Percentiles rank a stretch among this genome's conserved stretches.
Conservation (phyloP, 1,140 invertebrate species). For the Ostrea denselamellosa region DNA sequence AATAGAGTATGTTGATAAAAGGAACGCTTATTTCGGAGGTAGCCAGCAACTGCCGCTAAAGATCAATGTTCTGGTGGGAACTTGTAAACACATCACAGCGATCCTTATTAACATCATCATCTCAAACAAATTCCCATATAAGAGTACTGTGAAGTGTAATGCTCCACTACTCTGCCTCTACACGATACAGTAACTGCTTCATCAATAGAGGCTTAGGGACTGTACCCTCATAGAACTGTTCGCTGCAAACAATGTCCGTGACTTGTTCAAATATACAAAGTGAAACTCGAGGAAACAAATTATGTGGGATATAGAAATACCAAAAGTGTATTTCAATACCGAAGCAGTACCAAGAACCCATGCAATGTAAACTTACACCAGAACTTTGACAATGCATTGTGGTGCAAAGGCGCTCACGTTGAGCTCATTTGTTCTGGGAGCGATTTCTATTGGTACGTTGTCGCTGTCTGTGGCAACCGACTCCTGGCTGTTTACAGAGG, state of each 20-base stretch:
- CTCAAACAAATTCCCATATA: constrained; percentile 16
- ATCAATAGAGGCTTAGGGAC: constrained; percentile 10
- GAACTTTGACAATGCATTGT: constrained; percentile 51
- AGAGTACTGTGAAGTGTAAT: neutral
- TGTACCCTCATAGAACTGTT: neutral
- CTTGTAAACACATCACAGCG: constrained; percentile 17
- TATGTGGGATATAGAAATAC: neutral
- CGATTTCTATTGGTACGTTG: constrained; percentile 62
- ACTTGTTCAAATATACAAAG: neutral
- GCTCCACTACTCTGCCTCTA: neutral
- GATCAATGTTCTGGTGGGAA: constrained; percentile 12
- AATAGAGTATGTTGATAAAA: neutral
- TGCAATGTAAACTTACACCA: neutral
- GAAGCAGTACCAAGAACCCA: neutral
- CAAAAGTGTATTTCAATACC: neutral
- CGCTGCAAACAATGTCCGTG: neutral
- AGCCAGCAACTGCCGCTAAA: neutral
- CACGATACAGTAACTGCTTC: neutral
- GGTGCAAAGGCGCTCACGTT: constrained; percentile 60
- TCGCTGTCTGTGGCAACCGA: constrained; percentile 69
- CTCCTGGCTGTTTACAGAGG: constrained; percentile 69
- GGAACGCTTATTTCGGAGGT: neutral
- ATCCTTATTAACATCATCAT: neutral
- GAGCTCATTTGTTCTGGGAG: constrained; percentile 63
- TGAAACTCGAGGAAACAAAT: neutral